Conservation (phyloP, 53 echinoderm and acorn worm species). For the Hippasteria phrygiana region DNA sequence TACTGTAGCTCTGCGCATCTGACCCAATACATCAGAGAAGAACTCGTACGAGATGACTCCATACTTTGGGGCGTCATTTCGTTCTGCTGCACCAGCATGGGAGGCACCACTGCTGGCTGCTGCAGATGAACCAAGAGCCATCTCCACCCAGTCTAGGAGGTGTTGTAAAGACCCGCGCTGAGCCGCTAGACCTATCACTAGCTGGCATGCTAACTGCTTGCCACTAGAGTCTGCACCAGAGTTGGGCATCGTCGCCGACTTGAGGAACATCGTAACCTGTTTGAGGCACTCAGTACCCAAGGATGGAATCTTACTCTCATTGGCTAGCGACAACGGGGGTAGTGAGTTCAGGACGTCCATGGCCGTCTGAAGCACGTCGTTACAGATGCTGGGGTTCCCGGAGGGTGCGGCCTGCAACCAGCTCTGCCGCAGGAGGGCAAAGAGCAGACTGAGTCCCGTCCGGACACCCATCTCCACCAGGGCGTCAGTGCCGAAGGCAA, state of each 20-base stretch:
- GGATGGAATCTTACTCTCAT: conserved; percentile 95
- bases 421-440: conserved; percentile 94
- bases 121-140: conserved; percentile 91
- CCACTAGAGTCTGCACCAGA: conserved; percentile 90
- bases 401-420: conserved; percentile 72
- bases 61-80: conserved; percentile 53
- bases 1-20: conserved; percentile 96
- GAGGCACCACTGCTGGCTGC: conserved; percentile 49
- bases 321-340: conserved; percentile 93
- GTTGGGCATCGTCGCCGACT: conserved; percentile 91
- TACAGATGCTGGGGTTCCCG: conserved; percentile 78
- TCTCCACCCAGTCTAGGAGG: conserved; percentile 96
- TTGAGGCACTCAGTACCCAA: conserved; percentile 92
- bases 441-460: conserved; percentile 93
- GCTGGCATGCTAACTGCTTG: conserved; percentile 88
- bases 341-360: conserved; percentile 82
- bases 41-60: conserved; percentile 85
- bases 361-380: conserved; percentile 94
- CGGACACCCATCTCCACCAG: conserved; percentile 98
- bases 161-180: conserved; percentile 96
- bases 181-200: conserved; percentile 89
- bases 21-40: conserved; percentile 85
- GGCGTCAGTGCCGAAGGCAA: conserved; percentile 91
- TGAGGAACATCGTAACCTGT: conserved; percentile 91
- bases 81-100: conserved; percentile 18